Conservation (phyloP, 2,797 vertebrate genomes). For the Antrozous pallidus region DNA sequence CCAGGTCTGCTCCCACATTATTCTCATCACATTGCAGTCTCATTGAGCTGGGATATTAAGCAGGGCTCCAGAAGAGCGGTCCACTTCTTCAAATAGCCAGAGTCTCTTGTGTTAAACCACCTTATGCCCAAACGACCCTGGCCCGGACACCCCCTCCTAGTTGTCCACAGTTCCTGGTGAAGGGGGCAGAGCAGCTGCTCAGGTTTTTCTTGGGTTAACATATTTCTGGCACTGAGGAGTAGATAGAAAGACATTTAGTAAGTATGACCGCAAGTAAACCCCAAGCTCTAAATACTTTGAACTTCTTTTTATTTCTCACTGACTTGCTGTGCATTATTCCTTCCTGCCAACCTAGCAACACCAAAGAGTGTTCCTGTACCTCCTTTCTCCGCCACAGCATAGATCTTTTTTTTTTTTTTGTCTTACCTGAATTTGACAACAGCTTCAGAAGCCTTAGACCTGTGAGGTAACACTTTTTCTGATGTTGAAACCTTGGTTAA, state of each 20-base stretch:
- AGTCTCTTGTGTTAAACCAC: slow-evolving; percentile 1
- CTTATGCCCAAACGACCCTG: background rate
- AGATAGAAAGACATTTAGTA: background rate
- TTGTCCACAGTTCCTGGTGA: background rate
- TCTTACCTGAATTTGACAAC: background rate
- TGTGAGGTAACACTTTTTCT: background rate
- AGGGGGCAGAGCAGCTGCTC: background rate
- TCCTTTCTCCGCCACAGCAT: background rate
- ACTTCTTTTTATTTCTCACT: background rate
- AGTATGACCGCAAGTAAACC: background rate
- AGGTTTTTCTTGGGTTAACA: background rate
- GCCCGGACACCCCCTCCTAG: background rate
- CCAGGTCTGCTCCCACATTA: slow-evolving; percentile 15
- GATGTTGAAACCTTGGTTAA: background rate
- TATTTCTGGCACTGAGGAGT: background rate
- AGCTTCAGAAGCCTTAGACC: background rate
- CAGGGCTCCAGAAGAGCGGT: background rate
- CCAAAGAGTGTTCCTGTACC: background rate
- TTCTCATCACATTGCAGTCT: slow-evolving; percentile 45
- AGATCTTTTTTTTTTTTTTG: background rate
- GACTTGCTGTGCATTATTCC: background rate
- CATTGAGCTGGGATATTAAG: slow-evolving; percentile 10
- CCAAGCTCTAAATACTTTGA: background rate
- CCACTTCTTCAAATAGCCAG: slow-evolving; percentile 12
- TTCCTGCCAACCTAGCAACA: background rate